Evolutionary conservation across 2,888 invertebrate genomes (phyloP), one percentile per base, ranked within the genome.

Genomic region (Hyposoter didymator): DNA sequence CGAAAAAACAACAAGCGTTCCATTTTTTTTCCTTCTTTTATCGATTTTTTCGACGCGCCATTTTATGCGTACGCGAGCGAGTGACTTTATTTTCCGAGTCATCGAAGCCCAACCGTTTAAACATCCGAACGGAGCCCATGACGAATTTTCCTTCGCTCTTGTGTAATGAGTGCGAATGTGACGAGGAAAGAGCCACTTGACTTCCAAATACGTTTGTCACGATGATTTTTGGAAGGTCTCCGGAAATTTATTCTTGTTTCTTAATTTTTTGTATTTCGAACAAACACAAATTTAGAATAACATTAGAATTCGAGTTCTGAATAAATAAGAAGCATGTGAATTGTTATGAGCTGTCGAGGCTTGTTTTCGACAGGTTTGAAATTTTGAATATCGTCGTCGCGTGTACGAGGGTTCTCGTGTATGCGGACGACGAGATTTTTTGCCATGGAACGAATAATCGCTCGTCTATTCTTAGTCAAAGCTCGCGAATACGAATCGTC

Each of bases 41-140:
- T 28, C 5, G 59, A 14, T 55, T 55, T 28, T 28, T 12, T 52
- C 6, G 0, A 52, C 7, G n/a, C 8, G 3, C 5, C 10, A 2
- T 55, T 28, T 28, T 6, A 28, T 55, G 28, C 55, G 49, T 19
- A 66, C n/a, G 10, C 28, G 2, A 7, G 6, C 5, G n/a, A 28
- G 17, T 19, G 49, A 47, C 32, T 76, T 52, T 52, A 49, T 49
- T 67, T 66, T 78, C 35, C 35, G 10, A 22, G 69, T 39, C 10
- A 32, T 32, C 32, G 45, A 52, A 49, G 47, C 2, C 64, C 81
- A 70, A 69, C 84, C 82, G 81, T 81, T 64, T 32, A 78, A 84
- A 78, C 62, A 78, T 55, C 52, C 19, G 2, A 35, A 17, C 49
- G 19, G 47, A 62, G 49, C 76, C 43, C 59, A 62, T 62, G 55